Percentiles rank a stretch among this genome's conserved stretches.
Evolutionary conservation across 2,888 invertebrate genomes (phyloP).

Genomic region (Athalia rosae): DNA sequence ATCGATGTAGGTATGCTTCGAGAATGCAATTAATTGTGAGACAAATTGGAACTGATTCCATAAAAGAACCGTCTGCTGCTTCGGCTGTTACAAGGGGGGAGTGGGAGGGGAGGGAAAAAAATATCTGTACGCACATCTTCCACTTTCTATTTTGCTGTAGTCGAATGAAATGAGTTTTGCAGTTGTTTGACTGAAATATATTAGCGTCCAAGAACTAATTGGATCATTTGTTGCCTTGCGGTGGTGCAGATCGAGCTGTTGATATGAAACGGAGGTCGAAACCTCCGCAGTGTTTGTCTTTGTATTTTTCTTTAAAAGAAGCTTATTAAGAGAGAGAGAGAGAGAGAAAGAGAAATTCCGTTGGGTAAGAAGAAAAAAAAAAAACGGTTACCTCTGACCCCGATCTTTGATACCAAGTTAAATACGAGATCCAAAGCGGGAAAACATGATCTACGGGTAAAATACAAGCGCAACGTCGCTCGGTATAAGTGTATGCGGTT

Average conservation of each 20-base stretch:
- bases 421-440: slow-evolving; percentile 16
- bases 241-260: background rate
- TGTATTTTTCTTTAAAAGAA: background rate
- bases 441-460: background rate
- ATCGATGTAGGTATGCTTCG: no score
- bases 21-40: no score
- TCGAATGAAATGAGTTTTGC: background rate
- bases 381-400: slow-evolving; percentile 21
- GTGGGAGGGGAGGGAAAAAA: no score
- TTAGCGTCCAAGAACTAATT: background rate
- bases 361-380: background rate
- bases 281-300: background rate
- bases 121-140: no score
- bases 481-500: slow-evolving; percentile 10
- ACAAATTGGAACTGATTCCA: no score
- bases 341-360: slow-evolving; percentile 4
- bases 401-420: slow-evolving; percentile 40
- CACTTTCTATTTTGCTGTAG: no score
- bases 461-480: background rate
- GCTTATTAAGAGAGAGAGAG: slow-evolving; percentile 21
- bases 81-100: no score
- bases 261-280: background rate
- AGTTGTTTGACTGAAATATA: background rate
- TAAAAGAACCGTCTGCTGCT: no score
- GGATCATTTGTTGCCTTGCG: background rate